A percentile compares a stretch with the other conserved stretches of the same genome.
These are phyloP conservation scores for Blastomussa wellsi DNA, from an alignment of 92 coral and sea anemone genomes.

Conservation along the genomic window DNA sequence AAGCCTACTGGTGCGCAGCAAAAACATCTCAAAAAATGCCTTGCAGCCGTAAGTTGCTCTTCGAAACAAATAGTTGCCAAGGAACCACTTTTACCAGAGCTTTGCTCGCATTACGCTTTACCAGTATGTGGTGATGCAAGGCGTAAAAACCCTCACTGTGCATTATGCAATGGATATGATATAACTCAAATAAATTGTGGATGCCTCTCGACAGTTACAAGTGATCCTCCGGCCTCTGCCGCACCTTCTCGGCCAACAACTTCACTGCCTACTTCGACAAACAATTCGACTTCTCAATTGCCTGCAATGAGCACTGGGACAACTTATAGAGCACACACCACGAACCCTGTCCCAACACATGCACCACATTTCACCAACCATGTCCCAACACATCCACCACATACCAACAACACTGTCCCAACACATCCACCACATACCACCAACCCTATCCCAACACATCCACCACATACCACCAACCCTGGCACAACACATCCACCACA, in stretches of 20 bases:
- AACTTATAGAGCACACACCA: no score
- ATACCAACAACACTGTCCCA: no score
- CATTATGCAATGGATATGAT: slow-evolving; percentile 19
- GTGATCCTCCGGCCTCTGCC: neutral
- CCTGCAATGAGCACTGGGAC: no score
- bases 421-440: no score
- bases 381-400: no score
- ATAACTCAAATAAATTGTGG: slow-evolving; percentile 15
- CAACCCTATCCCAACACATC: no score
- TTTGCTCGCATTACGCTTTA: slow-evolving; percentile 27
- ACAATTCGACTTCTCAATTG: no score
- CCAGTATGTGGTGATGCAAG: slow-evolving; percentile 11
- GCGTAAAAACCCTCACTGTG: slow-evolving; percentile 20
- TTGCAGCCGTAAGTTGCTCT: neutral
- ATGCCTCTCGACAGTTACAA: neutral
- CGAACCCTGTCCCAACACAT: no score
- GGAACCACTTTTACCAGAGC: slow-evolving; percentile 1
- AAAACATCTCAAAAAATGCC: neutral
- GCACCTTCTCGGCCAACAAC: neutral
- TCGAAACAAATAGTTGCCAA: neutral
- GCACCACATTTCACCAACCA: no score
- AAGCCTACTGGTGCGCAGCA: neutral
- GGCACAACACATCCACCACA: no score
- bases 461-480: no score
- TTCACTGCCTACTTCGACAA: neutral